Base-by-base conservation (phyloP, 2,888 invertebrate genomes). In the Crocallis elinguaria region DNA sequence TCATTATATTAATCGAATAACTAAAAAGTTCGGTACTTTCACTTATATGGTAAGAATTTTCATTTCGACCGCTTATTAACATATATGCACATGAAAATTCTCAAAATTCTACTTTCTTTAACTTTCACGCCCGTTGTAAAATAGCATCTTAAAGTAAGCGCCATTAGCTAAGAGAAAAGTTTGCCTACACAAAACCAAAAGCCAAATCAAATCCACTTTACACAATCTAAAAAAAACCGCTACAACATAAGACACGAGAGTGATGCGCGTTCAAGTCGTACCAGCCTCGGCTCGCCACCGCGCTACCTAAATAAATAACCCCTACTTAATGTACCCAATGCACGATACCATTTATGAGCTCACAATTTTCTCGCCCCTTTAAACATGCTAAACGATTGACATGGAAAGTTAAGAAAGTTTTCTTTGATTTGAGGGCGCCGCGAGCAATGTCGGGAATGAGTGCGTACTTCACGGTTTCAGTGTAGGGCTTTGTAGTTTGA, bases 291-390 rank as follows among this genome's bases (percentile, higher is more conserved):
- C 71, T 52, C 60, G 75, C 79, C 80, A 70, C 84, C 69, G 67
- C 76, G 75, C 75, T 49, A 80, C 80, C 86, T 84, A 88, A 89
- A 89, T 88, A 89, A 89, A 89, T 88, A 89, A 87, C 87, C 82
- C 80, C 81, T 80, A 82, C 81, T 86, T 88, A 88, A 86, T 85
- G 82, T 75, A 65, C 69, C 71, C 66, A 67, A 69, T 70, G 73
- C 88, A 86, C 86, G 87, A 82, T 76, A 84, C 60, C 65, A 51
- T 86, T 86, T 86, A 87, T 75, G 79, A 79, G 49, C 57, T 52
- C 57, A 51, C 56, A 51, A 53, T 56, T 60, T 56, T 35, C 75
- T 67, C 73, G 71, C 69, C 62, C 65, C 69, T 72, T 67, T 69
- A 71, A 69, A 68, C 73, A 71, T 69, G 74, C 66, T 71, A 74